phyloP scores from a whole-genome alignment of 30 jellyfish, hydroid and myxozoan species.

The Morbakka virulenta region DNA sequence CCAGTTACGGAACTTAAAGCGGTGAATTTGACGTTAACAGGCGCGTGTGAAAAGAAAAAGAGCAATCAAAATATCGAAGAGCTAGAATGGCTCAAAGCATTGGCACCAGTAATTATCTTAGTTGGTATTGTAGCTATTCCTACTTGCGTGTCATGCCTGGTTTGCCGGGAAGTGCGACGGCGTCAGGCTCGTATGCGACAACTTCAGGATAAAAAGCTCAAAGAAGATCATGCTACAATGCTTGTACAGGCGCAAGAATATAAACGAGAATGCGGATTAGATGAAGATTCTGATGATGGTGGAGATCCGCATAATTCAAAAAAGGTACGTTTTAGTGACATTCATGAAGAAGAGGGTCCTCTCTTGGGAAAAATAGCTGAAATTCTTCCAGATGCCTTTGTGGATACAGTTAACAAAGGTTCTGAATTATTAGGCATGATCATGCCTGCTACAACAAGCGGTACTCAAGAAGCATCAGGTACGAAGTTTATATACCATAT shows the following conservation, averaged over 20 bases:
- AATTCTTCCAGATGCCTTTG: conserved; percentile 57
- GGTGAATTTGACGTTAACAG: conserved; percentile 38
- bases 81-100: conserved; percentile 78
- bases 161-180: conserved; percentile 73
- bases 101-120: conserved; percentile 72
- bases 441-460: too few relatives aligned
- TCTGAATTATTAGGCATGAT: conserved; percentile 44
- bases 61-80: conserved; percentile 16
- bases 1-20: conserved; percentile 17
- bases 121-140: conserved; percentile 81
- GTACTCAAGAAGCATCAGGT: too few relatives aligned
- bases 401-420: conserved; percentile 54
- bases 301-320: neutral
- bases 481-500: too few relatives aligned
- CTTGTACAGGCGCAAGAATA: conserved; percentile 67
- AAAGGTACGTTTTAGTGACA: conserved; percentile 25
- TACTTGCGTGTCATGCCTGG: conserved; percentile 75
- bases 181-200: conserved; percentile 76
- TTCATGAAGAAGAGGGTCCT: conserved; percentile 45
- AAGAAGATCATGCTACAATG: conserved; percentile 75
- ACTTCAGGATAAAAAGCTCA: conserved; percentile 67
- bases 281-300: conserved; percentile 52
- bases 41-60: conserved; percentile 49
- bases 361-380: conserved; percentile 62
- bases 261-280: conserved; percentile 77